phyloP scores from a whole-genome alignment of 2,888 invertebrate species.

The Gymnocheta viridis region DNA sequence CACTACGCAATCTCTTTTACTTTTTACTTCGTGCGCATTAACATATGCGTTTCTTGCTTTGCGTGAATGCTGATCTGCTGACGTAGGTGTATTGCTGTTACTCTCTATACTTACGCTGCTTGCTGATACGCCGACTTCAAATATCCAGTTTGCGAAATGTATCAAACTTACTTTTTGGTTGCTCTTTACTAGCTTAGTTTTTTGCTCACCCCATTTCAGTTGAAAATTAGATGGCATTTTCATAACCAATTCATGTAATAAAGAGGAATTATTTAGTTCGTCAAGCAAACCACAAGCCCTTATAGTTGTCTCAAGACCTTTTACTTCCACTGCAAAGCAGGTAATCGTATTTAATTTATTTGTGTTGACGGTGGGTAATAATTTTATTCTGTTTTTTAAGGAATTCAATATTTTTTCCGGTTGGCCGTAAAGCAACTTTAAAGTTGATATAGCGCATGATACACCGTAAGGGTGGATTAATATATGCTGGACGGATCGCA shows the following conservation, averaged over 20 bases:
- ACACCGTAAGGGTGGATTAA: no score
- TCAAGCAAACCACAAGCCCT: neutral
- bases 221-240: slow-evolving; percentile 44
- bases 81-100: no score
- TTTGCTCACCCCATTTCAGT: slow-evolving; percentile 26
- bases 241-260: slow-evolving; percentile 42
- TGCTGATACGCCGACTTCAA: slow-evolving; percentile 35
- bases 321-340: slow-evolving; percentile 27
- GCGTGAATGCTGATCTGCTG: no score
- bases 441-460: no score
- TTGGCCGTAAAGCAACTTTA: no score
- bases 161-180: slow-evolving; percentile 14
- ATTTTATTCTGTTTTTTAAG: no score
- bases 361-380: no score
- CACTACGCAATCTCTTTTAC: no score
- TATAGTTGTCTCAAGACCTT: slow-evolving; percentile 37
- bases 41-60: no score
- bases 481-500: no score
- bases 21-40: no score
- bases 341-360: neutral
- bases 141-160: slow-evolving; percentile 23
- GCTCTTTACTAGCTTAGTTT: slow-evolving; percentile 5
- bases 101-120: slow-evolving; percentile 23
- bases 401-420: no score
- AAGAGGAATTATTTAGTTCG: slow-evolving; percentile 20